Percentiles rank a stretch among this genome's conserved stretches.
These are phyloP conservation scores for Orthonyx spaldingii DNA, from an alignment of 2,113 vertebrate genomes.

Conservation along the genomic window DNA sequence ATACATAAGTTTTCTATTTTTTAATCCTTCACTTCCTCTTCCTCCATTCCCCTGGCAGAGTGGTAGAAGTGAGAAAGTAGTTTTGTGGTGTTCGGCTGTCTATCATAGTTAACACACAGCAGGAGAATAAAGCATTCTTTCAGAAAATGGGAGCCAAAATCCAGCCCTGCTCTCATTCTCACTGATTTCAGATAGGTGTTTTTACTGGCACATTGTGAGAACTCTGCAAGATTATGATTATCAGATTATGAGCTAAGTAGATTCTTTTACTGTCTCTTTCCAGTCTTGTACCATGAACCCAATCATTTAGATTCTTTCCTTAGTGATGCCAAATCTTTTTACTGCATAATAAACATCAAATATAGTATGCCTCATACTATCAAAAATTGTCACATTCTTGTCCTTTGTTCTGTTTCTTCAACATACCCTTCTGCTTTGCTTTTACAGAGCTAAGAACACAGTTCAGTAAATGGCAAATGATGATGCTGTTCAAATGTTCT, in stretches of 20 bases:
- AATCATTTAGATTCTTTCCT: background rate
- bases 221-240: background rate
- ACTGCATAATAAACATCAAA: slow-evolving; percentile 4
- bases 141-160: background rate
- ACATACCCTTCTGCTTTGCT: background rate
- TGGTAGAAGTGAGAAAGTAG: background rate
- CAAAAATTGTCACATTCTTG: slow-evolving; percentile 23
- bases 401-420: slow-evolving; percentile 51
- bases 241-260: background rate
- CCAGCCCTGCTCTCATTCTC: background rate
- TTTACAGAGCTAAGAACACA: slow-evolving; percentile 11
- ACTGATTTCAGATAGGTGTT: background rate
- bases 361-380: background rate
- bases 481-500: slow-evolving; percentile 23
- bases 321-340: slow-evolving; percentile 19
- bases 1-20: background rate
- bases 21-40: background rate
- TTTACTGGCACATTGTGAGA: background rate
- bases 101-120: rapidly evolving
- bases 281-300: rapidly evolving
- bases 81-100: background rate
- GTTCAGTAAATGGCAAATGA: slow-evolving; percentile 45
- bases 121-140: background rate
- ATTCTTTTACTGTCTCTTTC: background rate
- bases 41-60: background rate